Conservation (phyloP, 2,888 invertebrate genomes). For the Aspidiotus rigidus region DNA sequence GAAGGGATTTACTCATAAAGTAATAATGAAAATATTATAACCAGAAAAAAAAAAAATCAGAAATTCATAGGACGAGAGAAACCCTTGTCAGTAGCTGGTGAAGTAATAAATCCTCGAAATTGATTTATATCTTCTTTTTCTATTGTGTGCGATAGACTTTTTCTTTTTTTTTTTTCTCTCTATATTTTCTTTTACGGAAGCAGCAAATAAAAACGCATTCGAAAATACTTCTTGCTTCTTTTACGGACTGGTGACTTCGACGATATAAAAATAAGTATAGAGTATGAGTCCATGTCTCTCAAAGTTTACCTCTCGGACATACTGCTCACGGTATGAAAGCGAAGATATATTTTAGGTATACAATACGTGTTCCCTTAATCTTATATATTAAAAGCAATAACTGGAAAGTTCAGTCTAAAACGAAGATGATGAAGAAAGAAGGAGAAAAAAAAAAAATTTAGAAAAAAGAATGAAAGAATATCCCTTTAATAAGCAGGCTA, state of each 20-base stretch:
- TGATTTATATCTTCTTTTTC: slow-evolving; percentile 28
- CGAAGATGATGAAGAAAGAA: background rate
- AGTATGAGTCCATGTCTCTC: slow-evolving; percentile 28
- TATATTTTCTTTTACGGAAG: slow-evolving; percentile 7
- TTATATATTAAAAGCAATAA: slow-evolving; percentile 33
- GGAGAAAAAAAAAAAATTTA: background rate
- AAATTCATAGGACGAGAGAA: slow-evolving; percentile 15
- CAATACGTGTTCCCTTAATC: slow-evolving; percentile 32
- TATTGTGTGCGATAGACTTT: background rate
- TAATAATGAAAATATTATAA: slow-evolving; percentile 11
- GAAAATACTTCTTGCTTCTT: slow-evolving; percentile 28
- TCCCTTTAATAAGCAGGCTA: slow-evolving; percentile 29
- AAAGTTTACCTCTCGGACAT: slow-evolving; percentile 23
- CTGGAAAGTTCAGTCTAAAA: slow-evolving; percentile 29
- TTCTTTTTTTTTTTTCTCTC: too few species aligned
- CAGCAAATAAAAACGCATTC: slow-evolving; percentile 31
- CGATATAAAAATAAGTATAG: slow-evolving; percentile 23
- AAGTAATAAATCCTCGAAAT: slow-evolving; percentile 28
- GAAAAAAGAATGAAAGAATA: slow-evolving; percentile 24
- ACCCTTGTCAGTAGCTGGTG: slow-evolving; percentile 22
- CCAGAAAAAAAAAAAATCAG: slow-evolving; percentile 10
- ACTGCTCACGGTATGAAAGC: slow-evolving; percentile 9
- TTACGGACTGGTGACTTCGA: slow-evolving; percentile 26
- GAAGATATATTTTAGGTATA: slow-evolving; percentile 28
- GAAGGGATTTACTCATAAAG: slow-evolving; percentile 22